phyloP scores from a whole-genome alignment of 2,888 invertebrate species.

The Rapana venosa region DNA sequence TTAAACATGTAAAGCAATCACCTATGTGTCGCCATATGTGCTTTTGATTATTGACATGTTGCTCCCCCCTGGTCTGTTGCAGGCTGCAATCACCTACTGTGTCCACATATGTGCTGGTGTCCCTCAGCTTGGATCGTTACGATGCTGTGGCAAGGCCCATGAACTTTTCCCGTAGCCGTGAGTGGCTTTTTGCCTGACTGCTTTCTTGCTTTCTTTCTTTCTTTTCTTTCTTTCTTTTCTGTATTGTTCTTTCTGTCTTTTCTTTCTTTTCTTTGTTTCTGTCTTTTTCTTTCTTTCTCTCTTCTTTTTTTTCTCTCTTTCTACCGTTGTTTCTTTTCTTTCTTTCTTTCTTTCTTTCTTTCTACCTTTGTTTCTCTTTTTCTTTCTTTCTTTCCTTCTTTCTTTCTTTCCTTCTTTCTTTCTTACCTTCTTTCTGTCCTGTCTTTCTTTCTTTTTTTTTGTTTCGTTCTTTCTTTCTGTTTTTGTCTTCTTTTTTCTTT shows the following conservation, averaged over 20 bases:
- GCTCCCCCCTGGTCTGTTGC: too few species aligned
- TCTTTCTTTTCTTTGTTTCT: not conserved
- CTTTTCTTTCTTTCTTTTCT: too few species aligned
- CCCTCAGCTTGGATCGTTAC: slow-evolving; percentile 74
- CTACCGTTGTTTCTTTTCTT: not conserved
- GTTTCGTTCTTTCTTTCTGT: too few species aligned
- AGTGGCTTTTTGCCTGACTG: slow-evolving; percentile 41
- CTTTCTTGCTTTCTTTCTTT: not conserved
- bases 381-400: not conserved
- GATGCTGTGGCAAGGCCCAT: slow-evolving; percentile 76
- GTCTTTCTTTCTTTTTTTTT: too few species aligned
- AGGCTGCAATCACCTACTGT: slow-evolving; percentile 71
- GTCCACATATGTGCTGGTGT: slow-evolving; percentile 74
- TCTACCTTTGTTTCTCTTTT: not conserved
- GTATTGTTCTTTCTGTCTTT: not conserved
- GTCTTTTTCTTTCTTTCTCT: not conserved
- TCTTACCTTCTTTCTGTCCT: too few species aligned
- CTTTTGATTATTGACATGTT: slow-evolving; percentile 1
- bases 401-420: too few species aligned
- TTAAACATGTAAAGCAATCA: too few species aligned
- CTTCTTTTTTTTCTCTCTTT: not conserved
- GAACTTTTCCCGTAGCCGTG: slow-evolving; percentile 73
- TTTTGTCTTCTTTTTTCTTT: too few species aligned
- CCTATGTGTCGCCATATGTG: too few species aligned
- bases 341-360: not conserved